A percentile compares a stretch with the other conserved stretches of the same genome.
phyloP scores from a whole-genome alignment of 2,797 vertebrate species.

The Alauda arvensis region DNA sequence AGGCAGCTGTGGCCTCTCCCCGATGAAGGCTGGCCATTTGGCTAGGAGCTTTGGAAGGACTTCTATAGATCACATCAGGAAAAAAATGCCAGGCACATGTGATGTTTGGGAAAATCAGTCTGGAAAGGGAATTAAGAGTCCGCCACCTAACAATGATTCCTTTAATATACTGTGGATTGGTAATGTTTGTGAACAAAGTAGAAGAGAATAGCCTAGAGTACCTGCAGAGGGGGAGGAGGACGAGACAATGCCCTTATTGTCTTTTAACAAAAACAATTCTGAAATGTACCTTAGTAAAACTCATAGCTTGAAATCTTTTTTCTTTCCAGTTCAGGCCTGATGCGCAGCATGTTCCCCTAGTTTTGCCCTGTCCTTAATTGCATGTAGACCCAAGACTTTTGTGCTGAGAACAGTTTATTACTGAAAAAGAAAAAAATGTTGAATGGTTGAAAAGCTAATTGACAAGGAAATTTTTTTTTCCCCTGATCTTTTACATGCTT shows the following conservation, averaged over 20 bases:
- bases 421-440: not conserved
- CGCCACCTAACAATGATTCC: not conserved
- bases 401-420: not conserved
- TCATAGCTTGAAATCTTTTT: not conserved
- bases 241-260: constrained; percentile 11
- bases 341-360: not conserved
- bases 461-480: not conserved
- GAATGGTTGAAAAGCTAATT: constrained; percentile 27
- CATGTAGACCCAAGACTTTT: not conserved
- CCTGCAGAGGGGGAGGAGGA: constrained; percentile 17
- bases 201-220: constrained; percentile 18
- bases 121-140: constrained; percentile 20
- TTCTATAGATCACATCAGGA: not conserved
- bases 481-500: constrained; percentile 7
- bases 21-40: not conserved
- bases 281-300: constrained; percentile 19
- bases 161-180: not conserved
- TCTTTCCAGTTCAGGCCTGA: not conserved
- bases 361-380: not conserved
- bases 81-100: not conserved
- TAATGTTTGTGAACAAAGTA: constrained; percentile 26
- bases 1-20: constrained; percentile 13
- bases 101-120: constrained; percentile 18
- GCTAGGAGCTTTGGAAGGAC: not conserved
- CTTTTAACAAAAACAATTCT: constrained; percentile 29